phyloP scores from a whole-genome alignment of 1,140 invertebrate genomes.

The Nymphalis io region DNA sequence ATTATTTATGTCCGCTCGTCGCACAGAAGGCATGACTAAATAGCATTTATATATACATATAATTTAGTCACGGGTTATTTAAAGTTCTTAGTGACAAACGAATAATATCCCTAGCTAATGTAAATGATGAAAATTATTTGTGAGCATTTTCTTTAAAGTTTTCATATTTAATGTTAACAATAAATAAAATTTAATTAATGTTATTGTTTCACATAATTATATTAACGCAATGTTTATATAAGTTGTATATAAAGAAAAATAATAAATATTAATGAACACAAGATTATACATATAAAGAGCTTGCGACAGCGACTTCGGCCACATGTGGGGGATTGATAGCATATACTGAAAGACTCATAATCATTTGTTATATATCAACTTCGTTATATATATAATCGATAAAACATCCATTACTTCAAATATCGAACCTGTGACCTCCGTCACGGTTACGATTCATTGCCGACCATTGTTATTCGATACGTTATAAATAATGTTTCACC shows the following conservation, averaged over 20 bases:
- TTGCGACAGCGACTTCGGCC: too few relatives aligned
- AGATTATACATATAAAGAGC: too few relatives aligned
- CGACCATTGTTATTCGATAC: conserved; percentile 21
- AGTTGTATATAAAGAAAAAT: too few relatives aligned
- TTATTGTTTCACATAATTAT: too few relatives aligned
- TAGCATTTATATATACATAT: not conserved
- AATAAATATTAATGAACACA: too few relatives aligned
- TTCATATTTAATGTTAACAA: not conserved
- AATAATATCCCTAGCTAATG: not conserved
- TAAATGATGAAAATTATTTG: too few relatives aligned
- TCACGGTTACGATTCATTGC: conserved; percentile 14
- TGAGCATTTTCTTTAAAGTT: not conserved
- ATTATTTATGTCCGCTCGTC: not conserved
- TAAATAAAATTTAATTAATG: too few relatives aligned
- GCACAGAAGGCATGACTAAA: not conserved
- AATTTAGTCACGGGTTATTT: not conserved
- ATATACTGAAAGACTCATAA: too few relatives aligned
- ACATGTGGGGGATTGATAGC: too few relatives aligned
- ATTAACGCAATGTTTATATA: too few relatives aligned
- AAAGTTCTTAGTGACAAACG: not conserved
- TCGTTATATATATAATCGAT: too few relatives aligned
- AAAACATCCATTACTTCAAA: not conserved
- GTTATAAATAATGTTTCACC: conserved; percentile 7
- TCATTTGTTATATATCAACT: too few relatives aligned
- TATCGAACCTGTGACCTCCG: conserved; percentile 10